These are phyloP conservation scores for Pogonomyrmex barbatus DNA, from an alignment of 1,140 invertebrate species.

Conservation along the genomic window DNA sequence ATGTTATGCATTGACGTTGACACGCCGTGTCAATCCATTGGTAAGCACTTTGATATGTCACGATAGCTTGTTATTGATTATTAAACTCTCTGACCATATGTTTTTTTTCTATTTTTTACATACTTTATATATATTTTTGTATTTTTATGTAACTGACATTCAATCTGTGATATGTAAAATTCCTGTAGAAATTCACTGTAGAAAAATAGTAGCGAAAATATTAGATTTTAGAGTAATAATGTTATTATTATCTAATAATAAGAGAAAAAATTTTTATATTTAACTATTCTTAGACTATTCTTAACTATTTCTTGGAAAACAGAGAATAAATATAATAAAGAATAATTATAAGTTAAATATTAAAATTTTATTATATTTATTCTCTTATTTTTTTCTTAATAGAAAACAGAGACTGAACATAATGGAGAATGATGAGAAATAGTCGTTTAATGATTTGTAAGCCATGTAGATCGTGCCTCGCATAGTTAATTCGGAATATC, in stretches of 20 bases:
- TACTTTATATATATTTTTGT: neutral
- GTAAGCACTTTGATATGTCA: conserved; percentile 57
- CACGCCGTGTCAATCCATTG: conserved; percentile 55
- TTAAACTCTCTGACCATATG: conserved; percentile 33
- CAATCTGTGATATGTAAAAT: neutral
- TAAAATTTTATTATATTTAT: too few species aligned
- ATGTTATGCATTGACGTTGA: conserved; percentile 66
- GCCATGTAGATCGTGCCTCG: neutral
- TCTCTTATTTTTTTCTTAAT: neutral
- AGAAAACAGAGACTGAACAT: neutral
- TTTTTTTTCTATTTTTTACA: conserved; percentile 21
- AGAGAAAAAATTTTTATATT: too few species aligned
- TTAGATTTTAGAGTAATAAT: neutral
- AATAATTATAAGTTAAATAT: too few species aligned
- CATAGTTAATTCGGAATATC: neutral
- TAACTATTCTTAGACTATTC: too few species aligned
- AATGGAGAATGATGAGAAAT: conserved; percentile 1
- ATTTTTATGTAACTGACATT: conserved; percentile 30
- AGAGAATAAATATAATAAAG: too few species aligned
- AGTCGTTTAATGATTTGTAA: conserved; percentile 13
- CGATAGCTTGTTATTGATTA: conserved; percentile 56
- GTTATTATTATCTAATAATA: neutral
- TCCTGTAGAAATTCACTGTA: too few species aligned
- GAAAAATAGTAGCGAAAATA: neutral
- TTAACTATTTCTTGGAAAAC: too few species aligned